Base-by-base conservation (phyloP, 2,888 invertebrate species). In the Nebria brevicollis region DNA sequence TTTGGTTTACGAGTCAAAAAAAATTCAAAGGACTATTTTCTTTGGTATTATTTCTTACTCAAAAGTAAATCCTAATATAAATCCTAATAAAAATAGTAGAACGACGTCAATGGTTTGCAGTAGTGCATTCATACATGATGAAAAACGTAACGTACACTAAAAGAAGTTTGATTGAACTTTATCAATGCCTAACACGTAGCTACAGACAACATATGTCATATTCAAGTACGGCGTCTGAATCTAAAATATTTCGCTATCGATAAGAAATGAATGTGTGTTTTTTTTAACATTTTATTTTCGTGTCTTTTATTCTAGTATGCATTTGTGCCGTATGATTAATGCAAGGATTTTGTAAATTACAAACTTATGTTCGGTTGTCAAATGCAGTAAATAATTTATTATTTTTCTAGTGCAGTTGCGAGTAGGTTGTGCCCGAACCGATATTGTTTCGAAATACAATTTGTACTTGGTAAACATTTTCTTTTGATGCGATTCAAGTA, bases 391-490 rank as follows among this genome's bases (percentile, higher is more conserved):
- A 34, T 26, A 26, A 70, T 70, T 70, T 70, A 70, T 70, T 70
- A 15, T 70, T 34, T 25, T 26, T 70, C 6, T 70, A 70, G 26
- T 34, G 34, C 26, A 25, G 25, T 26, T 70, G 7, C 34, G 70
- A 25, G 34, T 70, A 70, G 70, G 70, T 70, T 13, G 70, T 25
- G 70, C 7, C 66, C 34, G 25, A 15, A 70, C 26, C 34, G 70
- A 70, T 70, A 70, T 70, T 25, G 70, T 70, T 70, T 70, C 70
- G 70, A 26, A 70, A 70, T 70, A 10, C 10, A 70, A 70, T 70
- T 70, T 70, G 70, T 70, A 25, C 68, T 68, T 20, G 7, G 43
- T 43, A 1, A 54, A 34, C 1, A 34, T 34, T 54, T 54, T 54
- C 54, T 54, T 34, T 34, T 34, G 1, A 34, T 34, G 34, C 34